Conservation (phyloP, 2,113 vertebrate species). For the Terrapene triunguis region DNA sequence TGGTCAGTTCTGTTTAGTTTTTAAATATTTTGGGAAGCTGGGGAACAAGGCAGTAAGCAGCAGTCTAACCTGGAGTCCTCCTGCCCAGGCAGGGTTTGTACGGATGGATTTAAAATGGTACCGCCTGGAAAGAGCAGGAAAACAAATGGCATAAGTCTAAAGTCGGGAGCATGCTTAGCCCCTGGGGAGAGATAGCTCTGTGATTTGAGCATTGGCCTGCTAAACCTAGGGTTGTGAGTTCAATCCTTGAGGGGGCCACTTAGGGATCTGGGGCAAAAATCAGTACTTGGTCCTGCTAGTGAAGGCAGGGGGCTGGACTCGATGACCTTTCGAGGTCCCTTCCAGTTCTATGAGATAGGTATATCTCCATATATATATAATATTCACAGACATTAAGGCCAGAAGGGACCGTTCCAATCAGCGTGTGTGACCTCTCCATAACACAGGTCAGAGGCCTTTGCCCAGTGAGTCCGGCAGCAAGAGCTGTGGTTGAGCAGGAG, state of each 20-base stretch:
- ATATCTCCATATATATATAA: too few relatives aligned
- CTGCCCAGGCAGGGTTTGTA: background rate
- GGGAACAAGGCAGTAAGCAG: background rate
- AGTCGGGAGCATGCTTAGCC: background rate
- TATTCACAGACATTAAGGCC: background rate
- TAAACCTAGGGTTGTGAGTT: too few relatives aligned
- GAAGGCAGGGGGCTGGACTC: too few relatives aligned
- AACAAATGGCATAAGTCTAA: background rate
- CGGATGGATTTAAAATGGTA: background rate
- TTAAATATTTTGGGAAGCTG: conserved; percentile 16
- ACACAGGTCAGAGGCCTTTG: background rate
- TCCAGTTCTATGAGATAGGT: too few relatives aligned
- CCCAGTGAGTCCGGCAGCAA: background rate
- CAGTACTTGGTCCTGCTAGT: too few relatives aligned
- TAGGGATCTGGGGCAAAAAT: too few relatives aligned
- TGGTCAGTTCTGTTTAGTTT: background rate
- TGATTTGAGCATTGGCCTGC: too few relatives aligned
- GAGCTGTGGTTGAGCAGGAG: background rate
- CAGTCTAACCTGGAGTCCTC: background rate
- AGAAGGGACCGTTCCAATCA: background rate
- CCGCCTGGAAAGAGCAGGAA: background rate
- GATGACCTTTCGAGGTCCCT: too few relatives aligned
- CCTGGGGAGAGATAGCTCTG: too few relatives aligned
- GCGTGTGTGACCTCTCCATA: background rate
- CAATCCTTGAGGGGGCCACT: too few relatives aligned